Evolutionary conservation across 2,113 vertebrate species (phyloP).

Genomic region (Corydoras sp.): DNA sequence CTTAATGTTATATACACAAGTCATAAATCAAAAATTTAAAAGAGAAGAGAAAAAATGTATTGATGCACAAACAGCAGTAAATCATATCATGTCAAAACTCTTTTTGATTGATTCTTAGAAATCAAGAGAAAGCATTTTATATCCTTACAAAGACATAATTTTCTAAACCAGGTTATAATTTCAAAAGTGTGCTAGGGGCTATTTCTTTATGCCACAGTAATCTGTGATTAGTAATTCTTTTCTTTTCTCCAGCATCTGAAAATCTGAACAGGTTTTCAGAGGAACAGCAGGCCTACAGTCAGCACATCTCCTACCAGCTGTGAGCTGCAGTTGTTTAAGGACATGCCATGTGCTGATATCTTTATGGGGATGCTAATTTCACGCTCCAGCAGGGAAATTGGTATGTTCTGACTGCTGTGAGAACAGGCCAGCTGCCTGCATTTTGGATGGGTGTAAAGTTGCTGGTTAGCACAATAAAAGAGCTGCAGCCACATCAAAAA

Average conservation of each 20-base stretch:
- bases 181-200: no score
- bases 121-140: not conserved
- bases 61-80: no score
- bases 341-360: constrained; percentile 30
- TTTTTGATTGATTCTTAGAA: no score
- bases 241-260: constrained; percentile 23
- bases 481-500: constrained; percentile 11
- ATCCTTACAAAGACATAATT: not conserved
- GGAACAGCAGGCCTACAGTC: constrained; percentile 8
- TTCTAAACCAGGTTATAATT: not conserved
- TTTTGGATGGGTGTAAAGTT: constrained; percentile 23
- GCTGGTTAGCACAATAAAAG: constrained; percentile 17
- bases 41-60: no score
- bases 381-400: constrained; percentile 18
- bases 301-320: constrained; percentile 19
- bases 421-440: constrained; percentile 33
- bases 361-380: constrained; percentile 31
- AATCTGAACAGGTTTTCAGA: constrained; percentile 1
- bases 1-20: no score
- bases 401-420: constrained; percentile 19
- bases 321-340: constrained; percentile 31
- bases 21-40: no score
- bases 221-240: no score
- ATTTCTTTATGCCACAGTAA: constrained; percentile 1
- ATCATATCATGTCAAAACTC: no score